These are phyloP conservation scores for Poecilobothrus nobilitatus DNA, from an alignment of 2,888 invertebrate genomes.

Conservation along the genomic window DNA sequence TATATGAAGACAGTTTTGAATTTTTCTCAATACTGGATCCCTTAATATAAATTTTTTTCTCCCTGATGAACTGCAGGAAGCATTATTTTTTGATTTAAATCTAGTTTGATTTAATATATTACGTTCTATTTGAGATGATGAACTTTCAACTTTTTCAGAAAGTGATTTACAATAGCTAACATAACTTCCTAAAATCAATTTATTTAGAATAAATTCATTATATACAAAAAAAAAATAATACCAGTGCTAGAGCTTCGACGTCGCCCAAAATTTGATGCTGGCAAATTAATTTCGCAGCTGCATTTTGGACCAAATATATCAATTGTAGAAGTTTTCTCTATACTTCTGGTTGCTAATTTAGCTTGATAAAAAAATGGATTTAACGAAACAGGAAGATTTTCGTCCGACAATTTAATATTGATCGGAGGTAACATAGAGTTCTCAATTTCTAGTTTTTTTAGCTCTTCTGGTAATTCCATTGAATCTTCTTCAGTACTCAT, in stretches of 20 bases:
- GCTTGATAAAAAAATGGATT: conserved; percentile 25
- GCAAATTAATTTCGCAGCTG: conserved; percentile 14
- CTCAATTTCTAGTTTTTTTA: conserved; percentile 50
- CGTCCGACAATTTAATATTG: not conserved
- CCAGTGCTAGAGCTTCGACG: not conserved
- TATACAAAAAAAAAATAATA: not conserved
- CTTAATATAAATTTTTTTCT: conserved; percentile 23
- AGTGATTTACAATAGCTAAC: not conserved
- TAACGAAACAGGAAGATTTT: conserved; percentile 21
- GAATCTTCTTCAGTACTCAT: conserved; percentile 2
- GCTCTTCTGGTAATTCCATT: conserved; percentile 45
- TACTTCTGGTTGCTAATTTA: conserved; percentile 33
- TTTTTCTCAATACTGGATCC: conserved; percentile 25
- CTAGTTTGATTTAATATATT: conserved; percentile 21
- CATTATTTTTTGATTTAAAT: conserved; percentile 21
- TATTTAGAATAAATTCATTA: not conserved
- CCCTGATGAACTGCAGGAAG: conserved; percentile 2
- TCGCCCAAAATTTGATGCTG: not conserved
- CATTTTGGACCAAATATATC: conserved; percentile 22
- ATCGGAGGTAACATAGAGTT: not conserved
- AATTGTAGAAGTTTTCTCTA: conserved; percentile 27
- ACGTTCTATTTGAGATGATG: conserved; percentile 16
- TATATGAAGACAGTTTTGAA: conserved; percentile 25
- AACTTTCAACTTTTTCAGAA: not conserved
- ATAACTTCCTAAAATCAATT: not conserved